Base-by-base conservation (phyloP, 2,797 vertebrate species). In the Australoheros facetus region DNA sequence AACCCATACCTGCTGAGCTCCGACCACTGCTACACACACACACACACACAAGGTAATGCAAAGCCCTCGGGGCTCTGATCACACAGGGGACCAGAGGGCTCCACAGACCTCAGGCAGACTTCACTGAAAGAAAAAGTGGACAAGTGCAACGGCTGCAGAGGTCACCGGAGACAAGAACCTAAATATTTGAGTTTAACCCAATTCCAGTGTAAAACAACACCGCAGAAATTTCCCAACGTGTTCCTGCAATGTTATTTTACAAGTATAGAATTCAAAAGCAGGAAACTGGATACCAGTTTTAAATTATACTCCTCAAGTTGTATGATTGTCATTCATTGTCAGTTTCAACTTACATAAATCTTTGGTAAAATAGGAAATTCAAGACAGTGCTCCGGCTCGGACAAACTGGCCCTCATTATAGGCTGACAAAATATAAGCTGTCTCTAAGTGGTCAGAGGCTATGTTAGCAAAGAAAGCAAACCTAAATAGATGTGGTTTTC, bases 401-500 rank as follows among this genome's bases (percentile, higher is more conserved):
- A 91, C 83, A 48, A 56, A 85, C 81, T 66, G 90, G 51, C 89
- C 81, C 85, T 94, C 91, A 93, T 95, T 93, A 93, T 73, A 90
- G 87, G 73, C 85, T 75, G 85, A 89, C 86, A 90, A 93, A 92
- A 91, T 87, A 91, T 71, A 84, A 91, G 86, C 91, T 75, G 86
- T 84, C 87, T 90, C 89, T 64, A 74, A 90, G 93, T 86, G 93
- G 94, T 93, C 90, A 90, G 88, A 79, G 78, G 86, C 90, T 79
- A 81, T 84, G 90, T 90, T 92, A 91, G 92, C 89, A 92, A 89
- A 93, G 87, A 92, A 91, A 91, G 93, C 92, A 93, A 92, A 93
- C 91, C 90, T 89, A 94, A 95, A 94, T 92, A 93, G 93, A 93
- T 87, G 94, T 83, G 92, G 92, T 87, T 93, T 90, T 83, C 87